phyloP scores from a whole-genome alignment of 2,888 invertebrate genomes.

The Ceriagrion tenellum region DNA sequence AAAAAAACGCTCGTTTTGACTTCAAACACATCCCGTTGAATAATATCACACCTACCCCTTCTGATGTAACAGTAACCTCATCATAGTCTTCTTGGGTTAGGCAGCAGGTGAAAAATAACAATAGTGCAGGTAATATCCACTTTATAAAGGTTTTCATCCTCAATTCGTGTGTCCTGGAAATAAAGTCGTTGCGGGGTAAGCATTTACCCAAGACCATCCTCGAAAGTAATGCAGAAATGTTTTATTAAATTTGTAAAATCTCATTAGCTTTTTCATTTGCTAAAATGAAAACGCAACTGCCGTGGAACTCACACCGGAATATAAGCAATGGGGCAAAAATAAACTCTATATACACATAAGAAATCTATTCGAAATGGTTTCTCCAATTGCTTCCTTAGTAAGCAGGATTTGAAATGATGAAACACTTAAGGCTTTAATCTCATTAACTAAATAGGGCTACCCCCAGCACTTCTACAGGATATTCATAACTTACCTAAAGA shows the following conservation, averaged over 20 bases:
- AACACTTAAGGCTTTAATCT: slow-evolving; percentile 46
- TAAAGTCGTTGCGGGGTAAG: not conserved
- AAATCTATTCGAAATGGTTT: not conserved
- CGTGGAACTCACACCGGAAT: not conserved
- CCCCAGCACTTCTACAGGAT: slow-evolving; percentile 47
- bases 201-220: not conserved
- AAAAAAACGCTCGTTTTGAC: not conserved
- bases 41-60: slow-evolving; percentile 53
- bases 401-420: slow-evolving; percentile 44
- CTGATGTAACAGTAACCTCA: slow-evolving; percentile 68
- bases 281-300: not conserved
- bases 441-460: slow-evolving; percentile 54
- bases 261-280: not conserved
- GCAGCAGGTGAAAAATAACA: slow-evolving; percentile 53
- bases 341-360: not conserved
- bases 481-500: slow-evolving; percentile 61
- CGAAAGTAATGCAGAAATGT: not conserved
- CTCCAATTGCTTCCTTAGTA: not conserved
- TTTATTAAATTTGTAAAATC: not conserved
- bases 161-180: not conserved
- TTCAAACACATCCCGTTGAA: not conserved
- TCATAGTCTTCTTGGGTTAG: slow-evolving; percentile 68
- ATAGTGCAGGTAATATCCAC: slow-evolving; percentile 10
- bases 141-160: slow-evolving; percentile 9
- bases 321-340: not conserved